A percentile compares a stretch with the other conserved stretches of the same genome.
These are phyloP conservation scores for Pitangus sulphuratus DNA, from an alignment of 2,797 vertebrate species.

Conservation along the genomic window DNA sequence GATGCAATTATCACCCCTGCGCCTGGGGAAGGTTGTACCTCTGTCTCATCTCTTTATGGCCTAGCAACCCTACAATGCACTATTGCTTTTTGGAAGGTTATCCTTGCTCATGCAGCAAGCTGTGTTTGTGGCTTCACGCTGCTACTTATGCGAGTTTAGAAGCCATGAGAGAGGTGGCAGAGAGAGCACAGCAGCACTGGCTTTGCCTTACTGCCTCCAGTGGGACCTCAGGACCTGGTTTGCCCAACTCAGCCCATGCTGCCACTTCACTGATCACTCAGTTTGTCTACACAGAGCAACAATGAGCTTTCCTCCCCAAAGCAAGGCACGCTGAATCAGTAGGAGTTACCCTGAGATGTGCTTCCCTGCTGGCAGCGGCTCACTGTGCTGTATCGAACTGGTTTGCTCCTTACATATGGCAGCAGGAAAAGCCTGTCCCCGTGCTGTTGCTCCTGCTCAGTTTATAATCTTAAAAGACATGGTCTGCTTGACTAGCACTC, in stretches of 20 bases:
- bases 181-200: background rate
- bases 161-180: background rate
- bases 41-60: background rate
- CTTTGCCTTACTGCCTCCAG: background rate
- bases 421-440: background rate
- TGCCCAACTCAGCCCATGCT: background rate
- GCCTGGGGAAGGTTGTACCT: background rate
- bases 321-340: fast-evolving
- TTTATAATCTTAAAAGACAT: background rate
- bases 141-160: background rate
- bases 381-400: background rate
- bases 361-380: background rate
- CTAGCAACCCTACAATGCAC: background rate
- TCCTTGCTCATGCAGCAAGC: fast-evolving
- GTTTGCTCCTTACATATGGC: background rate
- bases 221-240: background rate
- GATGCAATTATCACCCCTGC: background rate
- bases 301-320: background rate
- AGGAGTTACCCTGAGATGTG: background rate
- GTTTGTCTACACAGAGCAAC: background rate
- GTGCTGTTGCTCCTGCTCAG: background rate
- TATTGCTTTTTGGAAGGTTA: background rate
- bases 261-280: background rate
- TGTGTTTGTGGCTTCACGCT: background rate
- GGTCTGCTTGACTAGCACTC: background rate